Evolutionary conservation across 1,140 invertebrate genomes (phyloP).

Genomic region (Wiebesia pumilae): DNA sequence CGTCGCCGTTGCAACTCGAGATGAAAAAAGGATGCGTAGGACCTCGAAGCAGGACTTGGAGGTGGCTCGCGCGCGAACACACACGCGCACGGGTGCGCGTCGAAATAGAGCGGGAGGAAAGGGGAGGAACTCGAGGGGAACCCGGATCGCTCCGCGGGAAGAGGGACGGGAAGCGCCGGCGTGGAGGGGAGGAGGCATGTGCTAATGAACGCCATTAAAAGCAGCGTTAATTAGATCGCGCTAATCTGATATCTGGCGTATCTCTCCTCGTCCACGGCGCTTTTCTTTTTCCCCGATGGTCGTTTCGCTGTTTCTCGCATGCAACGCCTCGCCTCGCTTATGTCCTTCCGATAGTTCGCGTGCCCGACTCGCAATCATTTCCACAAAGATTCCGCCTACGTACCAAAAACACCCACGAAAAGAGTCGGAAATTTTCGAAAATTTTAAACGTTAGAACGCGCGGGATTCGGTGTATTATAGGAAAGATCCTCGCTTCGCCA

Average conservation of each 20-base stretch:
- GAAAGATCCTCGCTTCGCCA: too few relatives aligned
- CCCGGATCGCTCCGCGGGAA: constrained; percentile 4
- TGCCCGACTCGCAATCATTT: too few relatives aligned
- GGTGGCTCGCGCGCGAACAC: constrained; percentile 17
- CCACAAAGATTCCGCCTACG: too few relatives aligned
- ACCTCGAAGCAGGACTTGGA: constrained; percentile 20
- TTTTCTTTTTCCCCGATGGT: neutral
- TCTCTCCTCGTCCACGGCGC: constrained; percentile 53
- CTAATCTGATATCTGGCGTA: constrained; percentile 74
- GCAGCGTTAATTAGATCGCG: constrained; percentile 75
- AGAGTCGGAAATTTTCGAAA: too few relatives aligned
- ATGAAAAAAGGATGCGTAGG: neutral
- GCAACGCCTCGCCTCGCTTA: too few relatives aligned
- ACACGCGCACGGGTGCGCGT: neutral
- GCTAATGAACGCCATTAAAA: constrained; percentile 76
- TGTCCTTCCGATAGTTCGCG: too few relatives aligned
- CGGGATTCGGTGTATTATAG: too few relatives aligned
- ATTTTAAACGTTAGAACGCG: too few relatives aligned
- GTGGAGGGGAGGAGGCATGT: constrained; percentile 63
- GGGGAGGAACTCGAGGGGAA: constrained; percentile 43
- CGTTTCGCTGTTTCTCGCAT: neutral
- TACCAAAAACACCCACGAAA: too few relatives aligned
- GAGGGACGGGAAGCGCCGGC: constrained; percentile 55
- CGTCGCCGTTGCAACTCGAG: neutral
- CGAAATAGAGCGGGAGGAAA: constrained; percentile 34